These are phyloP conservation scores for Zoanthus sansibaricus DNA, from an alignment of 92 coral and sea anemone species.

Conservation along the genomic window DNA sequence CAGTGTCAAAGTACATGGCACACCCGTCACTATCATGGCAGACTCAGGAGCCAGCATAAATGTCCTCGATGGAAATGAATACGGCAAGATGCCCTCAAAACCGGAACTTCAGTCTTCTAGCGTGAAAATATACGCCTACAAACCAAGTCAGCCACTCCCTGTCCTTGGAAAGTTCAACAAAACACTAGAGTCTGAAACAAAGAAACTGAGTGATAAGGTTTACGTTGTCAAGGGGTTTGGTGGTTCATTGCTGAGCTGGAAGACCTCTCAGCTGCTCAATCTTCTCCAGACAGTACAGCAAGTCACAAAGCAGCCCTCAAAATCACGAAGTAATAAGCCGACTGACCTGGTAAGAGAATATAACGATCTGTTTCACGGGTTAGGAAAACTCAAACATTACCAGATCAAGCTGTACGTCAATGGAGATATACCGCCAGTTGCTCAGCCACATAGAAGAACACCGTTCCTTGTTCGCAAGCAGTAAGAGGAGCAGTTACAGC, in stretches of 20 bases:
- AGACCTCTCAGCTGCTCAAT: slow-evolving; percentile 49
- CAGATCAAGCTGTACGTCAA: no score
- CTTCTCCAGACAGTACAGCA: slow-evolving; percentile 48
- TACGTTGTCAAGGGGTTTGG: slow-evolving; percentile 49
- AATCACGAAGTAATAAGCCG: slow-evolving; percentile 10
- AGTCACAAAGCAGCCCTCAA: slow-evolving; percentile 28
- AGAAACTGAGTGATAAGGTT: no score
- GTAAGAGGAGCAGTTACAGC: slow-evolving; percentile 59
- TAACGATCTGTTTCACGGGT: slow-evolving; percentile 64
- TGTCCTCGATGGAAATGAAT: not conserved
- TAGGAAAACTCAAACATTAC: no score
- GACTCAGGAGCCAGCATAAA: not conserved
- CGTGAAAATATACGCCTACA: not conserved
- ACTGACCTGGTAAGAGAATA: slow-evolving; percentile 51
- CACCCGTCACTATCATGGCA: slow-evolving; percentile 10
- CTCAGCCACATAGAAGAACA: slow-evolving; percentile 66
- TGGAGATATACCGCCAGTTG: slow-evolving; percentile 58
- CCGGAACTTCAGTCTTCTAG: slow-evolving; percentile 35
- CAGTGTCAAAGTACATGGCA: slow-evolving; percentile 29
- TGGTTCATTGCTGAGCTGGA: slow-evolving; percentile 63
- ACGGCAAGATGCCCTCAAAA: not conserved
- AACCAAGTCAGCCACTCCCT: slow-evolving; percentile 30
- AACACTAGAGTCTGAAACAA: slow-evolving; percentile 10
- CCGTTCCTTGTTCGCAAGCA: slow-evolving; percentile 66
- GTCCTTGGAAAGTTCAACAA: slow-evolving; percentile 44